Base-by-base conservation (phyloP, 2,113 vertebrate species). In the zebrafish (Danio rerio) region DNA sequence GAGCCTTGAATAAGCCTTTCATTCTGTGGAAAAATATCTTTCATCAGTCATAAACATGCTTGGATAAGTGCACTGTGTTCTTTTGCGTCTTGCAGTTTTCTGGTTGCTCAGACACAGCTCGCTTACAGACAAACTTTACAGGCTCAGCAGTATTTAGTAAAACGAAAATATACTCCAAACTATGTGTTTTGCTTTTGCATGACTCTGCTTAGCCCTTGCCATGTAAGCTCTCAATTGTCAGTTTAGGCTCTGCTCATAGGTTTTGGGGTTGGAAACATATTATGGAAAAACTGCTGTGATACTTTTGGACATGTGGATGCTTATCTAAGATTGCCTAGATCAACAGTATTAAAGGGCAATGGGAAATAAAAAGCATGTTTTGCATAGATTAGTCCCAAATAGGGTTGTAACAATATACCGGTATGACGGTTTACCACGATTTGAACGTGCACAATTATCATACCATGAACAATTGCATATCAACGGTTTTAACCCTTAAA, bases 311-410 rank as follows among this genome's bases (percentile, higher is more conserved):
- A 87, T 87, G 81, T 80, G 77, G 68, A 89, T 84, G 83, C 73
- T 86, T 86, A 76, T 79, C 69, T 66, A 84, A 84, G 77, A 87
- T 91, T 88, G 90, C 82, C 88, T 89, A 90, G 84, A 89, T 91
- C 89, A 90, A 91, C 89, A 88, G 59, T 69, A 80, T 86, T 43
- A 75, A 59, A 59, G 59, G 79, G 53, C 4, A 82, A 78, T 77
- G 11, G 66, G 55, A 43, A 76, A 69, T 82, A 83, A 86, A 89
- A 65, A 90, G 85, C 63, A 70, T 80, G 42, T 58, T 76, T 83
- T 83, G 42, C 49, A 55, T n/a, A 70, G 18, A 80, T 80, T 58
- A 81, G 40, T 5, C 49, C n/a, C n/a, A n/a, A n/a, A n/a, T n/a
- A n/a, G n/a, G n/a, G n/a, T n/a, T n/a, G n/a, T n/a, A n/a, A n/a